Percentiles rank a stretch among this genome's conserved stretches.
Conservation (phyloP, 2,888 invertebrate species). For the Cantharis rustica region DNA sequence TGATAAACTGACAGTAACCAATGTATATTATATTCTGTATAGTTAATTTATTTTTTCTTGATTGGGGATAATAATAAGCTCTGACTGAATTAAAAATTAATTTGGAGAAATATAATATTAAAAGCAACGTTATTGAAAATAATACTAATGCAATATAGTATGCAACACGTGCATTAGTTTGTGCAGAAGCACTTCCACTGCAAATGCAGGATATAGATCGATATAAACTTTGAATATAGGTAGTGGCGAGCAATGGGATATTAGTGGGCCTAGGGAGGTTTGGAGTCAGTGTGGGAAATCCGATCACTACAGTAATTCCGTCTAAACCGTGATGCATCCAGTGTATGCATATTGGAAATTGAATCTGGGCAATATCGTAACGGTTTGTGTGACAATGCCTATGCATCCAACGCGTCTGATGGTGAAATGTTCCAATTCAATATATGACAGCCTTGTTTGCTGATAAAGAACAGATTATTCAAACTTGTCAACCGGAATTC, state of each 20-base stretch:
- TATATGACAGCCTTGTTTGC: constrained; percentile 54
- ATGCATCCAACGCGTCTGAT: constrained; percentile 43
- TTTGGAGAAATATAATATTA: constrained; percentile 49
- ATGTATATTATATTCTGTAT: no score
- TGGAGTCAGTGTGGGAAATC: constrained; percentile 46
- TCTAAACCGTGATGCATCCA: constrained; percentile 47
- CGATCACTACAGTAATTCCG: constrained; percentile 51
- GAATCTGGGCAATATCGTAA: constrained; percentile 54
- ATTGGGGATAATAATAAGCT: no score
- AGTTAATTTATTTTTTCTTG: no score
- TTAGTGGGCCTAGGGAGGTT: constrained; percentile 25
- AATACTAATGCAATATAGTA: constrained; percentile 42
- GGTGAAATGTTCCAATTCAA: constrained; percentile 45
- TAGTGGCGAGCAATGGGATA: constrained; percentile 34
- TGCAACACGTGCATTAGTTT: constrained; percentile 38
- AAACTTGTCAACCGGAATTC: constrained; percentile 54
- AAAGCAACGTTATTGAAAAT: constrained; percentile 51
- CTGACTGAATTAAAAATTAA: constrained; percentile 21
- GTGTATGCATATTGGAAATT: constrained; percentile 56
- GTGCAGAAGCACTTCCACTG: constrained; percentile 37
- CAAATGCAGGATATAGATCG: constrained; percentile 40
- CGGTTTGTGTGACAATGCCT: constrained; percentile 52
- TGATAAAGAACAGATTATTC: constrained; percentile 53
- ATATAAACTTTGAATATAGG: constrained; percentile 37
- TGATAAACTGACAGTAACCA: no score